Base-by-base conservation (phyloP, 2,113 vertebrate species). In the Microtus ochrogaster region DNA sequence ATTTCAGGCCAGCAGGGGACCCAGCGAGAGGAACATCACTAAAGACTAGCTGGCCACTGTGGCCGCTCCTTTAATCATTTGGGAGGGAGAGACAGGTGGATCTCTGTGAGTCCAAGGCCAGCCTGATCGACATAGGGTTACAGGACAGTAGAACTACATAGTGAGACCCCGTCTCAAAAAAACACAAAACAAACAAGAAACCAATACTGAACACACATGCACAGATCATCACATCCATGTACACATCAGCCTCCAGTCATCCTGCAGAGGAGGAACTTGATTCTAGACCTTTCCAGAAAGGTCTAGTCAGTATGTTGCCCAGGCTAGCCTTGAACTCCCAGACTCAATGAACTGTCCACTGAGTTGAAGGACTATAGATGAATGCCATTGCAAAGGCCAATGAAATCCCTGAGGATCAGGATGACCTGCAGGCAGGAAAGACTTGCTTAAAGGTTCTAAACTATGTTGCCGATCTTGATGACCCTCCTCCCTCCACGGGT, bases 391-490 rank as follows among this genome's bases (percentile, higher is more conserved):
- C 63, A 83, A 77, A 28, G 17, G 9, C 44, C 77, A 86, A 73
- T 66, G 72, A 92, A 91, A 95, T 72, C n/a, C n/a, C 47, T 78
- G 81, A 91, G 55, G 61, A 84, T 11, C 11, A 0, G 44, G 79
- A 72, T 39, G 55, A 82, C 70, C 63, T 39, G 13, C 1, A 7
- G 52, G 81, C 55, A 84, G 41, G 44, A 72, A 5, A 68, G 63
- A 36, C 41, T 77, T 44, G 61, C 55, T 79, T 30, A 70, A 92
- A 49, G 41, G 36, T 83, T 94, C 65, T 82, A 58, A 90, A 91
- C 76, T 79, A 85, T 10, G 24, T 96, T 55, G 92, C 74, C 2
- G 70, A 97, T 97, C 92, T 95, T 92, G 97, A 98, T 81, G 86
- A 96, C 47, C 90, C 78, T 92, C 92, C 92, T 87, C 96, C 90